phyloP scores from a whole-genome alignment of 1,140 invertebrate genomes.

The Capitella teleta region DNA sequence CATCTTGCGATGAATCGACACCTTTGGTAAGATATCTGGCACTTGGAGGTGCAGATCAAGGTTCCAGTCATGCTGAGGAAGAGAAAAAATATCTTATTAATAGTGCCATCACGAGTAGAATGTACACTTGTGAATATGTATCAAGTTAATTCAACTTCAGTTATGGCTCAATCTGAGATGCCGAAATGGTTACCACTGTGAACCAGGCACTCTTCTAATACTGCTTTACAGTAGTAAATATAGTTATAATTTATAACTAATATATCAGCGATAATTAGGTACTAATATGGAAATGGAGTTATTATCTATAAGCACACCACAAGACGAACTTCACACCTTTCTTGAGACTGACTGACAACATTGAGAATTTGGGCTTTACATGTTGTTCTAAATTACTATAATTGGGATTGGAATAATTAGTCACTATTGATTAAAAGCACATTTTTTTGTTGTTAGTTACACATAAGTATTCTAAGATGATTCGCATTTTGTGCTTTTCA shows the following conservation, averaged over 20 bases:
- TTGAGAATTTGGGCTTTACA: background rate
- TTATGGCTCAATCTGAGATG: background rate
- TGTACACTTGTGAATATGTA: too few relatives aligned
- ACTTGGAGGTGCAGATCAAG: background rate
- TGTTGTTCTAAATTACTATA: background rate
- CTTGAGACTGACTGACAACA: background rate
- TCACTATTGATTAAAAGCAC: background rate
- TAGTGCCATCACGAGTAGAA: too few relatives aligned
- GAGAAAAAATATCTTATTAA: too few relatives aligned
- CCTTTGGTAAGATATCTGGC: background rate
- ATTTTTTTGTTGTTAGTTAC: background rate
- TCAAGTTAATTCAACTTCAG: background rate
- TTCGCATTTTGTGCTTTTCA: too few relatives aligned
- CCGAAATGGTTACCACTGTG: background rate
- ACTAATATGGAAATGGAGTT: too few relatives aligned
- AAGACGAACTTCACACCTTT: too few relatives aligned
- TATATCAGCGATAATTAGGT: too few relatives aligned
- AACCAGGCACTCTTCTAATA: background rate
- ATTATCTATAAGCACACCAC: too few relatives aligned
- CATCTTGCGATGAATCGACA: background rate
- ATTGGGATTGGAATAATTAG: background rate
- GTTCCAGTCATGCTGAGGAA: background rate
- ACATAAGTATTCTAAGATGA: too few relatives aligned
- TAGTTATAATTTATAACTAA: too few relatives aligned
- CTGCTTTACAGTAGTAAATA: background rate